phyloP scores from a whole-genome alignment of 2,888 invertebrate genomes.

The Caenorhabditis imperialis region DNA sequence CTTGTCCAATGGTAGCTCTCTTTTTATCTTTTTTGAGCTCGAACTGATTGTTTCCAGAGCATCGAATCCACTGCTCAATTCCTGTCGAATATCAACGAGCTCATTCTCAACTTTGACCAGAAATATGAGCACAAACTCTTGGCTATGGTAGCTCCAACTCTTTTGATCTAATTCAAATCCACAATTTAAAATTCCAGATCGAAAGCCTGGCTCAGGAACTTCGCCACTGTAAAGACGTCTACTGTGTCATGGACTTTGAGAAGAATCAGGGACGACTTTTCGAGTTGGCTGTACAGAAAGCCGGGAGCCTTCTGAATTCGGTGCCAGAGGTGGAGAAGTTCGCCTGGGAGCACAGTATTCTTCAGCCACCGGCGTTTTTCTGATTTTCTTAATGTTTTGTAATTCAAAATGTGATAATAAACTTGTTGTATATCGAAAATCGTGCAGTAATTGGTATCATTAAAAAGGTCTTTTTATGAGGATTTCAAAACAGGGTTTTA shows the following conservation, averaged over 20 bases:
- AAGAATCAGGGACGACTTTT: conserved; percentile 4
- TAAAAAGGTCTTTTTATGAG: too few species aligned
- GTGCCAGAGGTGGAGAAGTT: conserved; percentile 16
- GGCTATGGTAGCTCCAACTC: neutral
- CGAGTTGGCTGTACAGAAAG: conserved; percentile 14
- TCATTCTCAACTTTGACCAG: conserved; percentile 8
- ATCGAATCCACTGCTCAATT: conserved; percentile 22
- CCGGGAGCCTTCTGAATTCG: conserved; percentile 9
- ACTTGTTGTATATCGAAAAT: too few species aligned
- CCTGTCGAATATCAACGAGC: conserved; percentile 11
- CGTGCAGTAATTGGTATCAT: too few species aligned
- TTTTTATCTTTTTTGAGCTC: neutral
- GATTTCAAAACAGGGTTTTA: too few species aligned
- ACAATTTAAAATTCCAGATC: conserved; percentile 8
- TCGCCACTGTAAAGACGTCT: conserved; percentile 22
- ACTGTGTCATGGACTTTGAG: conserved; percentile 37
- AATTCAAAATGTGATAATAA: too few species aligned
- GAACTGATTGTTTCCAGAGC: conserved; percentile 19
- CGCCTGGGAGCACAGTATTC: conserved; percentile 21
- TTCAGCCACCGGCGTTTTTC: conserved; percentile 23
- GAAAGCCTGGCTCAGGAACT: conserved; percentile 4
- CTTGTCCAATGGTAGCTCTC: conserved; percentile 11
- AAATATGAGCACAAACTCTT: conserved; percentile 11
- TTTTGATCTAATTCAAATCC: neutral
- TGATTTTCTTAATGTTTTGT: too few species aligned